A percentile compares a stretch with the other conserved stretches of the same genome.
phyloP scores from a whole-genome alignment of 2,113 vertebrate genomes.

The Anoura caudifer region DNA sequence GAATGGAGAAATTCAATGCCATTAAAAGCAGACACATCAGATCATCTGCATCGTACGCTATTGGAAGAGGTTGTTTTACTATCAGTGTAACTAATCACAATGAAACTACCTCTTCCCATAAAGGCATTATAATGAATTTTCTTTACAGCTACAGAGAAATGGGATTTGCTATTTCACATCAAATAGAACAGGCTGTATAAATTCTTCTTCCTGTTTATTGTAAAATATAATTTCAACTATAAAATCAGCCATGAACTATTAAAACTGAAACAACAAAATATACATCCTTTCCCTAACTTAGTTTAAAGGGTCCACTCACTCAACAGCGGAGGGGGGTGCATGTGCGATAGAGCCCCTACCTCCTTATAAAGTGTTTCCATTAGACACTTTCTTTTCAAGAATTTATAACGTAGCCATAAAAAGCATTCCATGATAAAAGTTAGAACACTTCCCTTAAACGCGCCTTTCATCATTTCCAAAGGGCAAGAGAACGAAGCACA shows the following conservation, averaged over 20 bases:
- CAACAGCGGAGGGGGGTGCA: slow-evolving; percentile 68
- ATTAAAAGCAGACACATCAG: slow-evolving; percentile 75
- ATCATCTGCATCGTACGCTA: slow-evolving; percentile 74
- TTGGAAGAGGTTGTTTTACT: slow-evolving; percentile 84
- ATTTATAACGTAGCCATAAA: slow-evolving; percentile 80
- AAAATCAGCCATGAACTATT: slow-evolving; percentile 87
- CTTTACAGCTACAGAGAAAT: slow-evolving; percentile 87
- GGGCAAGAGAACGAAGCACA: slow-evolving; percentile 15
- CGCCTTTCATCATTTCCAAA: slow-evolving; percentile 48
- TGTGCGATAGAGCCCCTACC: slow-evolving; percentile 43
- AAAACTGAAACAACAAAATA: slow-evolving; percentile 86
- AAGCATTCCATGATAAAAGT: slow-evolving; percentile 72
- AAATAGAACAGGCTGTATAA: slow-evolving; percentile 84
- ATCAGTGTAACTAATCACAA: slow-evolving; percentile 84
- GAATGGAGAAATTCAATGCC: slow-evolving; percentile 71
- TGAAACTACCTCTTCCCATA: slow-evolving; percentile 83
- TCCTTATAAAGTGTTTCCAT: slow-evolving; percentile 74
- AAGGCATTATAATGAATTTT: slow-evolving; percentile 89
- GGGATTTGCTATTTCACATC: slow-evolving; percentile 86
- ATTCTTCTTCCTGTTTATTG: slow-evolving; percentile 86
- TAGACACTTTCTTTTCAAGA: slow-evolving; percentile 75
- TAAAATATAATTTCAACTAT: slow-evolving; percentile 87
- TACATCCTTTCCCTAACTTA: slow-evolving; percentile 85
- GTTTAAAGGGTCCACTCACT: slow-evolving; percentile 83
- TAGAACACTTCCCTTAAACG: slow-evolving; percentile 71